A percentile compares a stretch with the other conserved stretches of the same genome.
phyloP scores from a whole-genome alignment of 2,888 invertebrate species.

The Galerucella nymphaeae region DNA sequence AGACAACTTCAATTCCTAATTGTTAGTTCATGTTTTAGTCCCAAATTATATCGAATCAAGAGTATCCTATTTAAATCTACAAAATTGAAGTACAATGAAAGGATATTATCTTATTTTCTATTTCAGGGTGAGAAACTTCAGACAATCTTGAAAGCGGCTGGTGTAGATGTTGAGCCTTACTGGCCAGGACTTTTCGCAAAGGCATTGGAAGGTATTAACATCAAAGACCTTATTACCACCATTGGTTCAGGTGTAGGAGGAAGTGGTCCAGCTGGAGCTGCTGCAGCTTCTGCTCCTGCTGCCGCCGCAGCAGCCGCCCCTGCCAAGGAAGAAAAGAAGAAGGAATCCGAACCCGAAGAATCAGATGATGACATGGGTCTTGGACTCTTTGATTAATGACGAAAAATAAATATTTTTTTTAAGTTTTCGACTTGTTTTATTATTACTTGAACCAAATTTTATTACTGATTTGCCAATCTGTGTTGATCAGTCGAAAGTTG shows the following conservation, averaged over 20 bases:
- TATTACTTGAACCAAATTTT: background rate
- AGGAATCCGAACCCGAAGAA: constrained; percentile 80
- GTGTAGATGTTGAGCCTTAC: constrained; percentile 96
- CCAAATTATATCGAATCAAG: background rate
- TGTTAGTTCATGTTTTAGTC: background rate
- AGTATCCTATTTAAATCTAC: background rate
- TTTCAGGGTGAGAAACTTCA: constrained; percentile 94
- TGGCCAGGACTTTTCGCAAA: constrained; percentile 99
- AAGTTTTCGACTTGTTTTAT: constrained; percentile 16
- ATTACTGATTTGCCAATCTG: no score
- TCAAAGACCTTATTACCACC: constrained; percentile 92
- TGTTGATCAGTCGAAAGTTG: no score
- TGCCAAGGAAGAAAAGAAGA: constrained; percentile 83
- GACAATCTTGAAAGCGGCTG: constrained; percentile 96
- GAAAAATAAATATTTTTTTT: constrained; percentile 27
- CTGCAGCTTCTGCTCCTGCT: constrained; percentile 75
- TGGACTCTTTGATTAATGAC: constrained; percentile 77
- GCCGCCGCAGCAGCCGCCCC: constrained; percentile 72
- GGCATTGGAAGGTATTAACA: constrained; percentile 93
- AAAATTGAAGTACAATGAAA: no score
- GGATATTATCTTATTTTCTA: constrained; percentile 37
- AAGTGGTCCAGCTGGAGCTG: constrained; percentile 79
- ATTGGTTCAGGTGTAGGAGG: constrained; percentile 92
- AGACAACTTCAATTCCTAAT: constrained; percentile 45
- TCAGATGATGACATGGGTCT: constrained; percentile 96